A percentile compares a stretch with the other conserved stretches of the same genome.
phyloP scores from a whole-genome alignment of 2,113 vertebrate species.

The Lampris megalopsis region DNA sequence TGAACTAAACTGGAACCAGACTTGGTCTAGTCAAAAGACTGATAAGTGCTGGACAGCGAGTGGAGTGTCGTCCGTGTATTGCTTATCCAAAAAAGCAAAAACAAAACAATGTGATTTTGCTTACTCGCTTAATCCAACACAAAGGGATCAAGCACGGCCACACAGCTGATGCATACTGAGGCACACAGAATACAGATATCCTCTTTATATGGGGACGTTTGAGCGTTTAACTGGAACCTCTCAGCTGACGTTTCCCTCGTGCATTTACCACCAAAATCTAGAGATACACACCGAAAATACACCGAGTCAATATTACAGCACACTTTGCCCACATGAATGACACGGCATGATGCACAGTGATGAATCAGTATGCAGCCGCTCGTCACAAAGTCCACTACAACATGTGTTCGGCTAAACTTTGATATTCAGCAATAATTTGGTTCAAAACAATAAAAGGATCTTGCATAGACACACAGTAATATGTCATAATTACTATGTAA shows the following conservation, averaged over 20 bases:
- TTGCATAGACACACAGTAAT: slow-evolving; percentile 17
- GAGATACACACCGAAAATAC: not conserved
- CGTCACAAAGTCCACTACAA: not conserved
- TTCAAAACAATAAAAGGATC: not conserved
- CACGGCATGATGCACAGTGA: not conserved
- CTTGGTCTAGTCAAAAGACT: too few species aligned
- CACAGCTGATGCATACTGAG: not conserved
- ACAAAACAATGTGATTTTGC: too few species aligned
- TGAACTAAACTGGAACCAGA: not conserved
- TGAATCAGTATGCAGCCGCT: not conserved
- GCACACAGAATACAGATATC: too few species aligned
- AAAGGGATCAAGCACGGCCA: not conserved
- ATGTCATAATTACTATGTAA: slow-evolving; percentile 9
- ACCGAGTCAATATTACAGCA: not conserved
- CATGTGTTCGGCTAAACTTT: not conserved
- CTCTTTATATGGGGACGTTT: not conserved
- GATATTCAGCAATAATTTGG: not conserved
- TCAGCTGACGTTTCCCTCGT: not conserved
- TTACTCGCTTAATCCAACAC: too few species aligned
- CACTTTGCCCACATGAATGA: not conserved
- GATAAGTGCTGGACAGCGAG: too few species aligned
- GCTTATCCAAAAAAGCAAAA: too few species aligned
- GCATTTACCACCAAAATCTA: not conserved
- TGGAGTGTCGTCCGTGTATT: too few species aligned
- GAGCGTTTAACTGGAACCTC: slow-evolving; percentile 10